Base-by-base conservation (phyloP, 1,140 invertebrate genomes). In the Eciton burchellii region DNA sequence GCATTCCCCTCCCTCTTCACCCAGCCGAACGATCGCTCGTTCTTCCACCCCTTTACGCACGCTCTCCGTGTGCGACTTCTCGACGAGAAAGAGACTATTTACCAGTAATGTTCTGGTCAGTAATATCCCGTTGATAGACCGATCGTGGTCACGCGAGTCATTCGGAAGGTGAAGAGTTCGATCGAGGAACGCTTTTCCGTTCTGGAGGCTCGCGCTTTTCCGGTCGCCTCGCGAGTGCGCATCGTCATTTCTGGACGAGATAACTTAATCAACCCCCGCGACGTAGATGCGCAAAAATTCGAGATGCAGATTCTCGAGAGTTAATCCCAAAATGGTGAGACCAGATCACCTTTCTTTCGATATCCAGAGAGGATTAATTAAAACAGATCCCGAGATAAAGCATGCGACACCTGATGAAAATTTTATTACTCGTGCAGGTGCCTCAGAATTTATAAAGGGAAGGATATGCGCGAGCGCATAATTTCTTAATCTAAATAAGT, bases 121-220 rank as follows among this genome's bases (percentile, higher is more conserved):
- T 24, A 72, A 72, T 57, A 57, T 72, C 47, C 12, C 12, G 14
- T 72, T 72, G 35, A 59, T 21, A 57, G 54, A 72, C 9, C 8
- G 54, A 57, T 57, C 19, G 41, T 14, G 29, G 9, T 72, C 54
- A 72, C 35, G 29, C 16, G 16, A 72, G 41, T 57, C 9, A 1
- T 4, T 5, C 11, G 49, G 16, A 29, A 3, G 52, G 14, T 41
- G 19, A 56, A 9, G 19, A 43, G 16, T 16, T 72, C 14, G 21
- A 41, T 57, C 19, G 35, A 72, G 21, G n/a, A 66, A 26, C 21
- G 14, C 26, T 71, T 71, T 71, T 16, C 14, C 29, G 49, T 26
- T 43, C 3, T 21, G 21, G 47, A 45, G 29, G 29, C 68, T 35
- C 63, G 74, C 47, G 43, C 16, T 11, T 43, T 56, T 29, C 21